A percentile compares a stretch with the other conserved stretches of the same genome.
phyloP scores from a whole-genome alignment of 2,797 vertebrate genomes.

The Clamator glandarius region DNA sequence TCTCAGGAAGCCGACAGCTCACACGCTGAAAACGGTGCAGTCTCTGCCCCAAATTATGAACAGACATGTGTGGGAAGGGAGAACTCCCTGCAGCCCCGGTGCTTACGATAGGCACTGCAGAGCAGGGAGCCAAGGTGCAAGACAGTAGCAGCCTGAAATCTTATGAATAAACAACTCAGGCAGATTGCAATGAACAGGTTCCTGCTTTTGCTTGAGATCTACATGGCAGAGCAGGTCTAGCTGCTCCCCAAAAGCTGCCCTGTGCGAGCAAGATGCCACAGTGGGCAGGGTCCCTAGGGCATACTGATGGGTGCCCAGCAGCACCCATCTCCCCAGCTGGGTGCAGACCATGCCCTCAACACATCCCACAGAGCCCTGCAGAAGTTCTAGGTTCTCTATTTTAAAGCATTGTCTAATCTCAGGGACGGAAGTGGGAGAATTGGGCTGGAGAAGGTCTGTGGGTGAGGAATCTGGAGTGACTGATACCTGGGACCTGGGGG shows the following conservation, averaged over 20 bases:
- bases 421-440: neutral
- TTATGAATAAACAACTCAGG: neutral
- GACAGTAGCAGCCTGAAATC: conserved; percentile 23
- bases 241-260: neutral
- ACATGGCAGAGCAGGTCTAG: rapidly evolving
- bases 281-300: rapidly evolving
- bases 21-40: neutral
- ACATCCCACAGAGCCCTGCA: rapidly evolving
- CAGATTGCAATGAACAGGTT: neutral
- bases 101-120: neutral
- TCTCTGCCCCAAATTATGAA: neutral
- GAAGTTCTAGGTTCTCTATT: neutral
- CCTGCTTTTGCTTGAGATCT: neutral
- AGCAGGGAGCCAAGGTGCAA: conserved; percentile 24
- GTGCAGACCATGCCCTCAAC: neutral
- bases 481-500: neutral
- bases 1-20: neutral
- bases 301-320: rapidly evolving
- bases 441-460: neutral
- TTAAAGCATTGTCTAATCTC: rapidly evolving
- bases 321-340: neutral
- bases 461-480: neutral
- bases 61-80: neutral
- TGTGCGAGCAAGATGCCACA: rapidly evolving
- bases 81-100: neutral